Evolutionary conservation across 2,888 invertebrate genomes (phyloP), one percentile per base, ranked within the genome.

Genomic region (Watsonalla cultraria): DNA sequence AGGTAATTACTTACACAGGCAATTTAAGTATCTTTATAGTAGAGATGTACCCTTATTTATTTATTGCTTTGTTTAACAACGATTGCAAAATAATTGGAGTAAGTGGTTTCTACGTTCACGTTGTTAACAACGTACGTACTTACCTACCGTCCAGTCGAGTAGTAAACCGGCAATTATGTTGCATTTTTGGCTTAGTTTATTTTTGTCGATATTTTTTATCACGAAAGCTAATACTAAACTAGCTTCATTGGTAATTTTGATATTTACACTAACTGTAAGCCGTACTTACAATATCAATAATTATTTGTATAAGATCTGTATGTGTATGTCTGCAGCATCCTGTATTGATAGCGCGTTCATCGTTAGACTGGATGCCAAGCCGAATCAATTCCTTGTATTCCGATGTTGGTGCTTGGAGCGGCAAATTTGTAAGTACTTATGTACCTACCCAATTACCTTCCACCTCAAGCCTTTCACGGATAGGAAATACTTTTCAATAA

Each of bases 401-500:
- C 0, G 90, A 90, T 68, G 88, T 90, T 7, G 90, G 90, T 45
- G 90, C 90, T 11, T 90, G 90, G 90, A 90, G 90, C 59, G 90
- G 90, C 52, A 90, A 90, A 78, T 90, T 90, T 60, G 90, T 90
- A 73, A 75, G 86, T 60, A 45, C n/a, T n/a, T n/a, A n/a, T n/a
- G n/a, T n/a, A n/a, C n/a, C n/a, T n/a, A n/a, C 54, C 45, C 9
- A 42, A 15, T 55, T 49, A 46, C 45, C 45, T 11, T n/a, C n/a
- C n/a, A n/a, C n/a, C n/a, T n/a, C n/a, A n/a, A n/a, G n/a, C n/a
- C n/a, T n/a, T n/a, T n/a, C n/a, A n/a, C n/a, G n/a, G n/a, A n/a
- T n/a, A n/a, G n/a, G n/a, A n/a, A n/a, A n/a, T n/a, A n/a, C n/a
- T n/a, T n/a, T n/a, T n/a, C n/a, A n/a, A n/a, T n/a, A n/a, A n/a